Conservation (phyloP, 2,888 invertebrate species). For the Cyrtodaria siliqua region DNA sequence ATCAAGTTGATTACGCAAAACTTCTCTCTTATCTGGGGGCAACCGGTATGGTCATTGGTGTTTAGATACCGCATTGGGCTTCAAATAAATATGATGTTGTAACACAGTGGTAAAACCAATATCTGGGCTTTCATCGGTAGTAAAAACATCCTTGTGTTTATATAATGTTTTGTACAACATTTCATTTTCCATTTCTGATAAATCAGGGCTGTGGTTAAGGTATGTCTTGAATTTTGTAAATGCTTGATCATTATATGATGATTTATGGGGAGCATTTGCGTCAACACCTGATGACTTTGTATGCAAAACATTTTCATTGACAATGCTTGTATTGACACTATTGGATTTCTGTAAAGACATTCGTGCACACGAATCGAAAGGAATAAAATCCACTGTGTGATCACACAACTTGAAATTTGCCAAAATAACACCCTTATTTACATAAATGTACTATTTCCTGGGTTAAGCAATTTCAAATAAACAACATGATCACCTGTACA, state of each 20-base stretch:
- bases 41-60: constrained; percentile 30
- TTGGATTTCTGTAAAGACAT: constrained; percentile 4
- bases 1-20: constrained; percentile 36
- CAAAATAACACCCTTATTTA: constrained; percentile 28
- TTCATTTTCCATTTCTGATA: constrained; percentile 17
- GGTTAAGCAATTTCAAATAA: constrained; percentile 41
- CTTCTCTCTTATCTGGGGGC: constrained; percentile 30
- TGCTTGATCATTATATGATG: constrained; percentile 4
- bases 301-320: not conserved
- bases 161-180: constrained; percentile 23
- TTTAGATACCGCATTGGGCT: constrained; percentile 29
- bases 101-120: constrained; percentile 22
- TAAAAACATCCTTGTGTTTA: constrained; percentile 33
- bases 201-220: constrained; percentile 10
- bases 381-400: constrained; percentile 28
- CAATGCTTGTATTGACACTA: not conserved
- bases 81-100: constrained; percentile 22
- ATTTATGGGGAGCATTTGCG: not conserved
- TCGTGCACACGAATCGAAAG: constrained; percentile 19
- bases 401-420: constrained; percentile 43
- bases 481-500: constrained; percentile 21
- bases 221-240: constrained; percentile 18
- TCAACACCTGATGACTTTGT: not conserved
- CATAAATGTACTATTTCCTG: constrained; percentile 17
- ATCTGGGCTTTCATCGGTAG: constrained; percentile 25